These are phyloP conservation scores for Megastigmus dorsalis DNA, from an alignment of 2,888 invertebrate species.

Conservation along the genomic window DNA sequence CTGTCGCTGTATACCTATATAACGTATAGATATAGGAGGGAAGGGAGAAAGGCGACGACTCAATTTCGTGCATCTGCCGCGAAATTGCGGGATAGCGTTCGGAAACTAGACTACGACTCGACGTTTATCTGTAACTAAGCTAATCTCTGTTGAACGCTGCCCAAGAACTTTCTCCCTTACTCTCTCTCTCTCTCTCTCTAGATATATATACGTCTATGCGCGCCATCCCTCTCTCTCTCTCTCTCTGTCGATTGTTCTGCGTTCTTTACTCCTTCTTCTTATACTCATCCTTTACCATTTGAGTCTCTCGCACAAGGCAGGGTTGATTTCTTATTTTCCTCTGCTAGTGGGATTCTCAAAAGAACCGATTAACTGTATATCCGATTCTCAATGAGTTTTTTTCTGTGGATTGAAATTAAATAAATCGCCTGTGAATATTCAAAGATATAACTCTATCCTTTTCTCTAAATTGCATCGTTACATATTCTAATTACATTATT, in stretches of 20 bases:
- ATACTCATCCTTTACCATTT: background rate
- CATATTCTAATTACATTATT: too few relatives aligned
- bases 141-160: constrained; percentile 67
- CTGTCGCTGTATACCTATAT: background rate
- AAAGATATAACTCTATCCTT: too few relatives aligned
- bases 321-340: background rate
- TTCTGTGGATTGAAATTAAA: background rate
- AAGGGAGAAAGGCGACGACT: constrained; percentile 53
- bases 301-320: too few relatives aligned
- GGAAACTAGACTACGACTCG: constrained; percentile 56
- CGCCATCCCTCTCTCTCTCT: background rate
- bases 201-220: too few relatives aligned
- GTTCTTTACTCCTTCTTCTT: background rate
- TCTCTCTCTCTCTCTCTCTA: background rate
- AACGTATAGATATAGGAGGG: background rate
- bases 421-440: too few relatives aligned
- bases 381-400: background rate
- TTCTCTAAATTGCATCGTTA: too few relatives aligned
- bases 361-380: too few relatives aligned
- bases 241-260: background rate
- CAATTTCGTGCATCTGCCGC: constrained; percentile 55
- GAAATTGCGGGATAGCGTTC: constrained; percentile 53
- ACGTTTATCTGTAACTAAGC: constrained; percentile 71
- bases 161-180: constrained; percentile 55
- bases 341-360: too few relatives aligned